Percentiles rank a stretch among this genome's conserved stretches.
Conservation (phyloP, 2,888 invertebrate species). For the Drosophila leonis region DNA sequence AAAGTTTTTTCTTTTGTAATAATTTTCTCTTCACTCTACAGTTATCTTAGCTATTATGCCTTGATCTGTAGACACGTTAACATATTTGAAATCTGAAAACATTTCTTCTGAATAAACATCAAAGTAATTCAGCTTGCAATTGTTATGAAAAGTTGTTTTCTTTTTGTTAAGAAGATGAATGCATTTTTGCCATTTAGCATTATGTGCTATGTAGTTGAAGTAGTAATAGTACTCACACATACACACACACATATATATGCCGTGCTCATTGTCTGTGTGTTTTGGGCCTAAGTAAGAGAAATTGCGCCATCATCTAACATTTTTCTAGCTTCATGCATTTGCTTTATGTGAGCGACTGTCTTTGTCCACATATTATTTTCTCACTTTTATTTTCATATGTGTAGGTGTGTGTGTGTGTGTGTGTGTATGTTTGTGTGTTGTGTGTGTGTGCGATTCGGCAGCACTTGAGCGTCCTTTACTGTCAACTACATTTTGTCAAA, state of each 20-base stretch:
- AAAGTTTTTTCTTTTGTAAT: too few relatives aligned
- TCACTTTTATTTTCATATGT: conserved; percentile 46
- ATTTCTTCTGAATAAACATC: not conserved
- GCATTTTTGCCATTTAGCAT: conserved; percentile 25
- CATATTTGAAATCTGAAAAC: not conserved
- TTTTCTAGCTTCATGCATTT: conserved; percentile 54
- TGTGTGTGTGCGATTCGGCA: conserved; percentile 50
- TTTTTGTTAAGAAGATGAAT: conserved; percentile 12
- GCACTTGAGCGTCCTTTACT: conserved; percentile 71
- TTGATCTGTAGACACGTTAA: not conserved
- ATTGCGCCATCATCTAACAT: conserved; percentile 66
- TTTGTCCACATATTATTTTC: conserved; percentile 54
- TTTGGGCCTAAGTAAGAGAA: conserved; percentile 69
- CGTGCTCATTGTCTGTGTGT: conserved; percentile 29
- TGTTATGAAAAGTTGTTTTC: conserved; percentile 2
- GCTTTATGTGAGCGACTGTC: conserved; percentile 43
- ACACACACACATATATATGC: not conserved
- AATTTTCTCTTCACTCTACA: not conserved
- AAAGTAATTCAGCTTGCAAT: not conserved
- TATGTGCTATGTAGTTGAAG: conserved; percentile 11
- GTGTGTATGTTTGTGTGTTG: conserved; percentile 25
- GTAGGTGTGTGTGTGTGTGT: conserved; percentile 22
- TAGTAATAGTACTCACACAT: conserved; percentile 12
- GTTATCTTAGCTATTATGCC: not conserved
- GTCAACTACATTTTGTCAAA: conserved; percentile 82